Conservation (phyloP, 2,797 vertebrate species). For the Alectoris magna region DNA sequence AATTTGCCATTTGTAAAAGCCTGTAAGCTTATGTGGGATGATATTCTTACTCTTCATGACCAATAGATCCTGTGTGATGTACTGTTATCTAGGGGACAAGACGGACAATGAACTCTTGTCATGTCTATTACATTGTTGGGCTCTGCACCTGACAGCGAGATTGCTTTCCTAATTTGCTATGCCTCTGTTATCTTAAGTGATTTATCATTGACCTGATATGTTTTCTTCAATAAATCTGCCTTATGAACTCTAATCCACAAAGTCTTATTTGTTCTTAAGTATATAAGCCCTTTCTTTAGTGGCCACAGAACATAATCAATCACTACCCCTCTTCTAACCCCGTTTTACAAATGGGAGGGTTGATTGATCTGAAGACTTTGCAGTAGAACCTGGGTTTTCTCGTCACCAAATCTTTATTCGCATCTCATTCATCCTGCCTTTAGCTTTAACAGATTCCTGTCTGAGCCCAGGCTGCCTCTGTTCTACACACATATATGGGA, state of each 20-base stretch:
- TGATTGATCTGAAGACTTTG: neutral
- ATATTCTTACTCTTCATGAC: neutral
- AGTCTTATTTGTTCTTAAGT: neutral
- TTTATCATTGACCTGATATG: neutral
- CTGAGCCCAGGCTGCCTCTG: neutral
- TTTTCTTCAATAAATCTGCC: neutral
- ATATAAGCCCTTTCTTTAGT: neutral
- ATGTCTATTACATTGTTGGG: neutral
- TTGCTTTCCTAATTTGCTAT: neutral
- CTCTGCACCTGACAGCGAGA: neutral
- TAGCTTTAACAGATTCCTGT: neutral
- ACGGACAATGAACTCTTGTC: neutral
- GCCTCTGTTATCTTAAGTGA: neutral
- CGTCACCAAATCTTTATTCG: neutral
- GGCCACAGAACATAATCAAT: neutral
- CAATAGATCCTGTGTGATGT: neutral
- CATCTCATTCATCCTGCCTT: neutral
- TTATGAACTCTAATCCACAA: neutral
- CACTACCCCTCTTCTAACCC: neutral
- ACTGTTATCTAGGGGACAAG: neutral
- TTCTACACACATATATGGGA: accelerated
- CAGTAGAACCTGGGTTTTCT: neutral
- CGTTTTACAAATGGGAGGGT: neutral
- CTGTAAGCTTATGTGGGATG: neutral
- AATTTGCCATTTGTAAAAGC: neutral